A percentile compares a stretch with the other conserved stretches of the same genome.
Evolutionary conservation across 2,888 invertebrate species (phyloP).

Genomic region (Arenicola marina): DNA sequence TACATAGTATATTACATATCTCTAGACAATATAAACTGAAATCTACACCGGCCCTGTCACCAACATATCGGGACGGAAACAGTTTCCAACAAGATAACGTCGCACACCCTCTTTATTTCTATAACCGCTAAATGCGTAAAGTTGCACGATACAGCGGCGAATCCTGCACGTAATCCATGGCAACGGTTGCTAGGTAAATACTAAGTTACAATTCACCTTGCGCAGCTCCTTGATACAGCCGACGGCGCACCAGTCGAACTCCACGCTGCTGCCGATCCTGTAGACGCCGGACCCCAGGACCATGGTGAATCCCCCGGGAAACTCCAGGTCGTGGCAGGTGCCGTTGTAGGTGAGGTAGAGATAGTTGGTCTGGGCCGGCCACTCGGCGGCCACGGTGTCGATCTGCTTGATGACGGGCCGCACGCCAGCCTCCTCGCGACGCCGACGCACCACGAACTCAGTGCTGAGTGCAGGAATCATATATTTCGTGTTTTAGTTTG

Average conservation of each 20-base stretch:
- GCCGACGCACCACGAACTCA: conserved; percentile 68
- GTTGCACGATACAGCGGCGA: no score
- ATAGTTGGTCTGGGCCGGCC: conserved; percentile 98
- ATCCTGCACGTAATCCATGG: no score
- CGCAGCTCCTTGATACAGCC: conserved; percentile 90
- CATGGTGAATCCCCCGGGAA: conserved; percentile 61
- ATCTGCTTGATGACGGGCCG: conserved; percentile 83
- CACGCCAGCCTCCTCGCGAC: conserved; percentile 43
- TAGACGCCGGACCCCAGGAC: conserved; percentile 75
- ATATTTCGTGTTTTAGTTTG: no score
- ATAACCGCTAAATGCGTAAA: no score
- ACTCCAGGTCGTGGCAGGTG: conserved; percentile 49
- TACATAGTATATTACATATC: no score
- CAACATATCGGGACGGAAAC: no score
- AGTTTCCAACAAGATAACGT: no score
- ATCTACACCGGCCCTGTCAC: no score
- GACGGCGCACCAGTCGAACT: conserved; percentile 99
- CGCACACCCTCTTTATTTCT: no score
- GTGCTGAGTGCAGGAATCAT: no score
- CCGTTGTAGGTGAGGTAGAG: conserved; percentile 98
- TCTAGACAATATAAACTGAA: no score
- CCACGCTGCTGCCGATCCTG: conserved; percentile 81
- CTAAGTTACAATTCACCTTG: conserved; percentile 63
- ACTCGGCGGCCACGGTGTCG: conserved; percentile 98
- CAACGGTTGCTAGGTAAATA: not conserved